Evolutionary conservation across 2,888 invertebrate genomes (phyloP).

Genomic region (Drosophila seclusa): DNA sequence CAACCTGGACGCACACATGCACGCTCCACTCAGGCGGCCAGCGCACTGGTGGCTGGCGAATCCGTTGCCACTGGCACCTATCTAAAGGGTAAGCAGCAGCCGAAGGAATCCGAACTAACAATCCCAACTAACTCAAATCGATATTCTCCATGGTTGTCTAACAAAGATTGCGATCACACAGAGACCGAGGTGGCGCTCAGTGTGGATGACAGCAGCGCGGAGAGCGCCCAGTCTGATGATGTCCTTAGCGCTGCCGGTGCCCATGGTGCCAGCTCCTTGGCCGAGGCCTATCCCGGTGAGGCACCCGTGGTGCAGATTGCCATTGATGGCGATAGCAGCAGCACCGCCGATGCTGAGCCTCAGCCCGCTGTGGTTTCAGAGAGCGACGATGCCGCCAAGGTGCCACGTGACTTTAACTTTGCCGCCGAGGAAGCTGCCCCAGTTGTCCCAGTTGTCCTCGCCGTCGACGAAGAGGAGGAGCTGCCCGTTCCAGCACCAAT

Average conservation of each 20-base stretch:
- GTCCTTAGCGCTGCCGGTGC: constrained; percentile 76
- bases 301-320: constrained; percentile 68
- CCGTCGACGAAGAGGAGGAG: constrained; percentile 58
- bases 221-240: constrained; percentile 73
- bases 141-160: constrained; percentile 42
- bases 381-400: constrained; percentile 79
- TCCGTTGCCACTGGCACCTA: constrained; percentile 83
- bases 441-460: constrained; percentile 39
- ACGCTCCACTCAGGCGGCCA: constrained; percentile 82
- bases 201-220: constrained; percentile 56
- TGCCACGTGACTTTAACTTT: constrained; percentile 82
- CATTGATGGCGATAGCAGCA: constrained; percentile 40
- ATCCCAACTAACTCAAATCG: constrained; percentile 23
- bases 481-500: constrained; percentile 79
- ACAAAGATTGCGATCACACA: constrained; percentile 83
- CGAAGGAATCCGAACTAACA: constrained; percentile 15
- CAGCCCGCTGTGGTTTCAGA: constrained; percentile 45
- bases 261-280: constrained; percentile 80
- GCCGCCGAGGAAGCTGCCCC: constrained; percentile 70
- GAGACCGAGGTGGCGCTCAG: constrained; percentile 75
- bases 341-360: constrained; percentile 34
- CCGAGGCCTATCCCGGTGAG: constrained; percentile 83
- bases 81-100: constrained; percentile 80
- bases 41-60: constrained; percentile 84
- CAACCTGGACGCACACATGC: constrained; percentile 81